Evolutionary conservation across 2,888 invertebrate genomes (phyloP).

Genomic region (Eupithecia centaureata): DNA sequence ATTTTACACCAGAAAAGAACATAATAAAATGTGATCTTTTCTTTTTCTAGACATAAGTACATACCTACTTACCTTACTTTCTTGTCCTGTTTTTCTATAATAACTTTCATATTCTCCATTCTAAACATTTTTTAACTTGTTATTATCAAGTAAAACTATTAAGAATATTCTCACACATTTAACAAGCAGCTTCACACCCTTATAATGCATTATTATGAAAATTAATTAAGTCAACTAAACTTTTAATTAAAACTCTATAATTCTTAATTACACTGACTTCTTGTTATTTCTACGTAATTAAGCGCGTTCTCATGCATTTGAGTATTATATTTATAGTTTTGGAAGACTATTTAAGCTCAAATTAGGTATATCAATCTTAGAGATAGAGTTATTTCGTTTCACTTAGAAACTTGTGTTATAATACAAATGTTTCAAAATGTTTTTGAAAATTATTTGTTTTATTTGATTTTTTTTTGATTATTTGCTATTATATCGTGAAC

Average conservation of each 20-base stretch:
- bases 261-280: slow-evolving; percentile 41
- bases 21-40: no score
- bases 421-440: no score
- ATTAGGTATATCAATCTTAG: slow-evolving; percentile 32
- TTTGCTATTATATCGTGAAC: neutral
- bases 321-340: slow-evolving; percentile 50
- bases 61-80: neutral
- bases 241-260: slow-evolving; percentile 38
- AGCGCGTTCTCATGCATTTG: slow-evolving; percentile 50
- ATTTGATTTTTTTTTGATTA: neutral
- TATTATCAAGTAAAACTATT: neutral
- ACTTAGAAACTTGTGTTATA: no score
- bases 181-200: slow-evolving; percentile 30
- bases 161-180: slow-evolving; percentile 23
- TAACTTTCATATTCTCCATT: neutral
- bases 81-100: neutral
- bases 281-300: slow-evolving; percentile 51
- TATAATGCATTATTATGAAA: slow-evolving; percentile 33
- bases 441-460: neutral
- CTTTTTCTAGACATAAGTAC: neutral
- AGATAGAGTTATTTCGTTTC: neutral
- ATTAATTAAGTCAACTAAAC: slow-evolving; percentile 34
- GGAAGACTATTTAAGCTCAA: slow-evolving; percentile 49
- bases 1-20: no score
- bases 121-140: neutral